Evolutionary conservation across 2,113 vertebrate genomes (phyloP).

Genomic region (Hassar affinis): DNA sequence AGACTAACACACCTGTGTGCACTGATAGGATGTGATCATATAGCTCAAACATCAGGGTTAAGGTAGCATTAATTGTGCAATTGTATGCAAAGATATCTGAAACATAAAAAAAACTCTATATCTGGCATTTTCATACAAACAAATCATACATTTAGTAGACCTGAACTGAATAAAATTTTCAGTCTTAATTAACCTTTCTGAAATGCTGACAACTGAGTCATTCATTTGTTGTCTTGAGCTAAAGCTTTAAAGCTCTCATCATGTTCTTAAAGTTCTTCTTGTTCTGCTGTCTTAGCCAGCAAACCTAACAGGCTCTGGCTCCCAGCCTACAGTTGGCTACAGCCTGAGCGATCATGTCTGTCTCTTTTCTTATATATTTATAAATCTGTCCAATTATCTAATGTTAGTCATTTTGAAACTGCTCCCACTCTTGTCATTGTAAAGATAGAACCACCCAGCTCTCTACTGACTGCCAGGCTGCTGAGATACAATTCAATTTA

Average conservation of each 20-base stretch:
- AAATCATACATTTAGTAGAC: neutral
- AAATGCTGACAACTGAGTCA: constrained; percentile 9
- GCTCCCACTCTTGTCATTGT: constrained; percentile 16
- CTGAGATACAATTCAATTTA: neutral
- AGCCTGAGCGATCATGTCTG: constrained; percentile 8
- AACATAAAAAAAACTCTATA: neutral
- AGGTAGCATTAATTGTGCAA: neutral
- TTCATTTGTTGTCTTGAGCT: neutral
- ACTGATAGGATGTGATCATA: neutral
- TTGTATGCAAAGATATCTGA: neutral
- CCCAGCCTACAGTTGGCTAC: constrained; percentile 22
- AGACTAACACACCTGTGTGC: neutral
- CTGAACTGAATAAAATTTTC: neutral
- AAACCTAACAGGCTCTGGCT: constrained; percentile 15
- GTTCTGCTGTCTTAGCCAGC: neutral
- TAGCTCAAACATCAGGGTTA: neutral
- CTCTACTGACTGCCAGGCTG: constrained; percentile 14
- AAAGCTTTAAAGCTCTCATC: constrained; percentile 7
- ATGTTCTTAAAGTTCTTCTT: neutral
- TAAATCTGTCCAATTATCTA: constrained; percentile 32
- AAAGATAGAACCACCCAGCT: constrained; percentile 6
- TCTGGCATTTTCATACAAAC: neutral
- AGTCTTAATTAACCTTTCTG: neutral
- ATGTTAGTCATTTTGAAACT: constrained; percentile 33
- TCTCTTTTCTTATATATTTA: constrained; percentile 6